phyloP scores from a whole-genome alignment of 2,888 invertebrate species.

The Diaperis boleti region DNA sequence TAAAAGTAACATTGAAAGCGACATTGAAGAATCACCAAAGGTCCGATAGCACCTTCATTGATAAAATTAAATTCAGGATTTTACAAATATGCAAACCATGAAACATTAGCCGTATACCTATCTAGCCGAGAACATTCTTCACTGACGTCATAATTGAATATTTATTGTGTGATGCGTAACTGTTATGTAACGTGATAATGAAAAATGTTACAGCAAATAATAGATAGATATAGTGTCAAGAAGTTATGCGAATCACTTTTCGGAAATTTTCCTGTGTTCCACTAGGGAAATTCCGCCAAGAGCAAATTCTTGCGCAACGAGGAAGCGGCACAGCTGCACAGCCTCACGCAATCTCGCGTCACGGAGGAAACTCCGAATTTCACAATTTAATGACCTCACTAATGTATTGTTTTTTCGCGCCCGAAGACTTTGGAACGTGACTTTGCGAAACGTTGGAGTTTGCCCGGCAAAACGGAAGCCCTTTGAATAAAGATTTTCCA shows the following conservation, averaged over 20 bases:
- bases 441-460: neutral
- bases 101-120: too few relatives aligned
- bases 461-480: neutral
- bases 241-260: neutral
- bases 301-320: slow-evolving; percentile 1
- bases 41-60: too few relatives aligned
- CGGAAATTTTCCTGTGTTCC: neutral
- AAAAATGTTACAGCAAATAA: neutral
- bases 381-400: neutral
- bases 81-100: too few relatives aligned
- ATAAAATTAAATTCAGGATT: too few relatives aligned
- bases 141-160: too few relatives aligned
- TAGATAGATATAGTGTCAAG: neutral
- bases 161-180: too few relatives aligned
- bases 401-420: neutral
- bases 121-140: too few relatives aligned
- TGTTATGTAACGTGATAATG: neutral
- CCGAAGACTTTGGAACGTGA: neutral
- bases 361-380: neutral
- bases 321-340: neutral
- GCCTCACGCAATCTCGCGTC: neutral
- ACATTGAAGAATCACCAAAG: too few relatives aligned
- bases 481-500: neutral
- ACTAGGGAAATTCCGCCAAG: neutral
- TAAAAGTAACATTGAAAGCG: too few relatives aligned